Evolutionary conservation across 2,797 vertebrate genomes (phyloP).

Genomic region (Loris lydekkerianus): DNA sequence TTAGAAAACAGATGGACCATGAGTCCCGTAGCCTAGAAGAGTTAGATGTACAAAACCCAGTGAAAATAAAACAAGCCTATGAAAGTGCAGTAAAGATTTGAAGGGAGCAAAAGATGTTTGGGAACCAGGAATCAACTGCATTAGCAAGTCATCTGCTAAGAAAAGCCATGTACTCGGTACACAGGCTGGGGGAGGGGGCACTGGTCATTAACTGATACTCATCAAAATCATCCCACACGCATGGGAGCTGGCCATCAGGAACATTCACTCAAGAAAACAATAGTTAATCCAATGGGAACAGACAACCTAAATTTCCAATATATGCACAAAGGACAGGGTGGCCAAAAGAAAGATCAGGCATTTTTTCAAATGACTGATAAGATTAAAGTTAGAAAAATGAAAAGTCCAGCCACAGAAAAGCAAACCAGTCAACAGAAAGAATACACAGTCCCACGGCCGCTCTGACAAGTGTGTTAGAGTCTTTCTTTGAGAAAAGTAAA

Average conservation of each 20-base stretch:
- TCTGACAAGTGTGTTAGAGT: background rate
- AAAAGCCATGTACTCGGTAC: background rate
- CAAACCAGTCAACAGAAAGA: background rate
- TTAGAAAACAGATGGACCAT: background rate
- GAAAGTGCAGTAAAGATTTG: background rate
- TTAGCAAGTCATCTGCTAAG: background rate
- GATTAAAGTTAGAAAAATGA: slow-evolving; percentile 28
- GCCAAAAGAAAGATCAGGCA: background rate
- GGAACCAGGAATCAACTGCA: background rate
- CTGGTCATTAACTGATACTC: background rate
- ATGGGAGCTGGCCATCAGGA: background rate
- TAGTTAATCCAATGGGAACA: background rate
- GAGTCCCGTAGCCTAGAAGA: background rate
- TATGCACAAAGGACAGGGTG: background rate
- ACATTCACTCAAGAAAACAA: background rate
- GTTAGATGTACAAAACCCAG: background rate
- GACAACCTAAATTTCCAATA: background rate
- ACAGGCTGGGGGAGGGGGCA: background rate
- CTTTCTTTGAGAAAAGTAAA: slow-evolving; percentile 50
- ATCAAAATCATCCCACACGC: background rate
- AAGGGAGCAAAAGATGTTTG: background rate
- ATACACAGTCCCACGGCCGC: background rate
- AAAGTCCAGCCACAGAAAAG: background rate
- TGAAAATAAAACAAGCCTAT: background rate
- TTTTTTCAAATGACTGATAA: slow-evolving; percentile 22